Base-by-base conservation (phyloP, 2,888 invertebrate species). In the Rhorus exstirpatorius region DNA sequence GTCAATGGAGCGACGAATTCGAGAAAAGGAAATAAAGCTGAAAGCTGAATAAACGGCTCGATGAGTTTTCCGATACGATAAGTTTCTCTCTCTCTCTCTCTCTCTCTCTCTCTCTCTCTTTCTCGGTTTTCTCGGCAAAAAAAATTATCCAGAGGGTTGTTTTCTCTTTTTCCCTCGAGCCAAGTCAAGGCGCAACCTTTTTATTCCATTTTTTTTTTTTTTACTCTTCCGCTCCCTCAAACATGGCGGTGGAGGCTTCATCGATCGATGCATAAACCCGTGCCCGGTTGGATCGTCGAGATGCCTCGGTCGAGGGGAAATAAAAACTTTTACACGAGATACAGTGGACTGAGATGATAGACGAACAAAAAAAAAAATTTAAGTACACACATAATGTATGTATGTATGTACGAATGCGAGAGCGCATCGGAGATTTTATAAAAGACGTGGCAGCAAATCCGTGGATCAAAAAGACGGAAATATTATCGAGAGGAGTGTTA, bases 21-120 rank as follows among this genome's bases (percentile, higher is more conserved):
- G 87, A 84, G 85, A 86, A 87, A 84, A 89, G 88, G 87, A 87
- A 90, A 90, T 88, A 90, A 90, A 90, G 88, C 87, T 89, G 90
- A 88, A 90, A 90, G 88, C 86, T 86, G 88, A 90, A 88, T 88
- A 90, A 90, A 90, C 88, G 88, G 89, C 88, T 89, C 87, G 87
- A 89, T 89, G 86, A 87, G 87, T 90, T 90, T 89, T 86, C 88
- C 91, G 89, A 90, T 90, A 90, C 88, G 89, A 89, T 89, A 88
- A 89, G 88, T 89, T 86, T 87, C 85, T 81, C 83, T 84, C 38
- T 4, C 38, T 38, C 88, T 86, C 80, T 85, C 79, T 74, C 81
- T 70, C 68, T 78, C 46, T 17, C 55, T 75, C 21, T 65, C 55
- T 44, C 53, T 10, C 31, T 49, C 63, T 74, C 60, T 72, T 51